Percentiles rank a stretch among this genome's conserved stretches.
Conservation (phyloP, 2,797 vertebrate genomes). For the Staurois parvus region DNA sequence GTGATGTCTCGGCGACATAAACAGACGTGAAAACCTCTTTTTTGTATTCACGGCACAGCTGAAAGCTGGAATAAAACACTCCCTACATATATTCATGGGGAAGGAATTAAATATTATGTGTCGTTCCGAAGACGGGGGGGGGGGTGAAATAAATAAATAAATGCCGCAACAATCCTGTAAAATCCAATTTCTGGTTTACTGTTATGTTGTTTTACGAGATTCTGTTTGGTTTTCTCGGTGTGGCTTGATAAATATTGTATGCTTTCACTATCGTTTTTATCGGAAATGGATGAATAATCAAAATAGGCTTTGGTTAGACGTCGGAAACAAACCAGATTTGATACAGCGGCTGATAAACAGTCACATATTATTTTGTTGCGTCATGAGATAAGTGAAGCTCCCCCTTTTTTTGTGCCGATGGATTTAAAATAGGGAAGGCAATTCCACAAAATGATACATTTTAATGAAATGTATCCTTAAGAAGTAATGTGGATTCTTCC, state of each 20-base stretch:
- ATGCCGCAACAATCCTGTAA: conserved; percentile 6
- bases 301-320: conserved; percentile 27
- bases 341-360: conserved; percentile 27
- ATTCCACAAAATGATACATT: too few species aligned
- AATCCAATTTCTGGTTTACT: conserved; percentile 10
- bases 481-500: too few species aligned
- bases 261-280: conserved; percentile 32
- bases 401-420: too few species aligned
- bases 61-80: not conserved
- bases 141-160: too few species aligned
- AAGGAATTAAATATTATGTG: conserved; percentile 30
- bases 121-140: not conserved
- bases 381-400: not conserved
- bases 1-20: conserved; percentile 10
- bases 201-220: conserved; percentile 6
- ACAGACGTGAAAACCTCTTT: not conserved
- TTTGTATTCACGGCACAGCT: conserved; percentile 43
- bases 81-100: conserved; percentile 19
- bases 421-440: too few species aligned
- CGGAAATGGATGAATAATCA: conserved; percentile 41
- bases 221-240: conserved; percentile 14
- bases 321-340: conserved; percentile 17
- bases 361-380: conserved; percentile 2
- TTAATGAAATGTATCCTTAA: too few species aligned
- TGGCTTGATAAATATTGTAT: conserved; percentile 47